Base-by-base conservation (phyloP, 2,113 vertebrate species). In the Lepisosteus osseus region DNA sequence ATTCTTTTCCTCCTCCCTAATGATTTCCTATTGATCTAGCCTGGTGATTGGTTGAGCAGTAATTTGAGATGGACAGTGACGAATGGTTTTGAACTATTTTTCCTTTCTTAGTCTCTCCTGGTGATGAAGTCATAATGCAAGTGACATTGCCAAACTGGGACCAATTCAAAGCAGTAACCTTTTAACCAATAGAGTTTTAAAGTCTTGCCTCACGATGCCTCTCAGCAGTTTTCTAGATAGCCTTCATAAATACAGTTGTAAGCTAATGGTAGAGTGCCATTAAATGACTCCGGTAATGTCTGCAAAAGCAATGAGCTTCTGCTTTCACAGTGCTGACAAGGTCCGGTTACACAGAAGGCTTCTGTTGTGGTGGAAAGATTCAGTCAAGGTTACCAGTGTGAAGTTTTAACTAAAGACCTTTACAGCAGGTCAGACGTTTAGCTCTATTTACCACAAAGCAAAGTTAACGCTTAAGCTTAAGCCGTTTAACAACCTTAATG, bases 51-150 rank as follows among this genome's bases (percentile, higher is more conserved):
- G 92, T 94, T 80, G 93, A 85, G 87, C 84, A 77, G 84, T 88
- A 87, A 92, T 92, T 86, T 86, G 85, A 91, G 92, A 86, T 80
- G 82, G 94, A 95, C 93, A 83, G 82, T 95, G 95, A 95, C 85
- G 83, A 92, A 96, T 95, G 93, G 80, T 73, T 80, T 88, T 82
- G 71, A 86, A 84, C 86, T 86, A 83, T 88, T 91, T 90, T 77
- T 85, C 81, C 90, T 86, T 93, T 90, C 86, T 63, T 72, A 65
- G 86, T 83, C 87, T 85, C 86, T 90, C 85, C 64, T 76, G 61
- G 72, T 80, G 74, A 90, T 88, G 88, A 96, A 88, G 93, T 95
- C 90, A 91, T 89, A 65, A 80, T 77, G 66, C 70, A 67, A 67
- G 73, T 82, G 87, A 85, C 84, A 85, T 70, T 86, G 88, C 77